Conservation (phyloP, 2,113 vertebrate species). For the Apteryx owenii region DNA sequence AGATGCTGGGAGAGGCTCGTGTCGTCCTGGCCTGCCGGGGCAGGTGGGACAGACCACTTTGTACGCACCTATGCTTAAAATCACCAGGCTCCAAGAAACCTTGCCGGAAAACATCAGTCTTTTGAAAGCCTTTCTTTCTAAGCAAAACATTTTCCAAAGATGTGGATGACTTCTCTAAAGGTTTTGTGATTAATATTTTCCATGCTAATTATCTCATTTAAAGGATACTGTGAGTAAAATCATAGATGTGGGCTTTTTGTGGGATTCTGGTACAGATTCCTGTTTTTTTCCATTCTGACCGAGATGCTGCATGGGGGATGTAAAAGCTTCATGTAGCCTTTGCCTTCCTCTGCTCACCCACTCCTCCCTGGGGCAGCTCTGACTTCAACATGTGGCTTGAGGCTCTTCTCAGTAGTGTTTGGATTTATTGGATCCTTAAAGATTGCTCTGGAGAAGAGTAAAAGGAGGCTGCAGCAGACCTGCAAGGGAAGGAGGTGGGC, state of each 20-base stretch:
- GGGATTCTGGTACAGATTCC: background rate
- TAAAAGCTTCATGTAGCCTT: background rate
- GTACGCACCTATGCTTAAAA: background rate
- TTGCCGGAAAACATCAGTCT: background rate
- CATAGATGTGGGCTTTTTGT: rapidly evolving
- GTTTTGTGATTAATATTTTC: background rate
- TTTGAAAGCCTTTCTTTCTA: background rate
- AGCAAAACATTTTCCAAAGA: background rate
- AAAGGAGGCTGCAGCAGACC: background rate
- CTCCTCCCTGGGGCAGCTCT: background rate
- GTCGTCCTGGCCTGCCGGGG: background rate
- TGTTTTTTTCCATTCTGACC: background rate
- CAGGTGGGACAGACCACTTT: background rate
- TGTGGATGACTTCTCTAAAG: rapidly evolving
- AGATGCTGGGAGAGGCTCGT: background rate
- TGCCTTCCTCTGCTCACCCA: background rate
- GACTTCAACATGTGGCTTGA: background rate
- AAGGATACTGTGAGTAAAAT: rapidly evolving
- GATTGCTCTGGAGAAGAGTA: background rate
- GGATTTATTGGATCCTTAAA: background rate
- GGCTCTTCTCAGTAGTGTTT: background rate
- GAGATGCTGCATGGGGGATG: background rate
- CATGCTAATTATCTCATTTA: background rate
- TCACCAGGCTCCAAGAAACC: rapidly evolving
- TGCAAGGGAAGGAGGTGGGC: background rate